Evolutionary conservation across 2,113 vertebrate genomes (phyloP), one percentile per base, ranked within the genome.

Genomic region (Pluvianellus socialis): DNA sequence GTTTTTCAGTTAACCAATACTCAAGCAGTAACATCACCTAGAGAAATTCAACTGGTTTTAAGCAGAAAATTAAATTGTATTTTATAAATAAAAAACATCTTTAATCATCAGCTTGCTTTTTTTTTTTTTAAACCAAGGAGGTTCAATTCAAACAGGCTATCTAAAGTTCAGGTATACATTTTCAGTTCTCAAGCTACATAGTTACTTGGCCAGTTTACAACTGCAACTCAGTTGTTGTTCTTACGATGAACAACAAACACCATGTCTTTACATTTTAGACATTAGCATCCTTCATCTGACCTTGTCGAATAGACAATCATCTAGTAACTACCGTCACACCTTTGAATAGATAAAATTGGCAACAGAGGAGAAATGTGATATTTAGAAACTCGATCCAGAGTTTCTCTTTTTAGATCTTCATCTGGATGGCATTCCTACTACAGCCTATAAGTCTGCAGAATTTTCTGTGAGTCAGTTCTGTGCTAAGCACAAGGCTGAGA

Each of bases 381-480:
- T 94, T 84, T 95, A 94, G 97, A 96, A 98, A 98, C 95, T 65
- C 5, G 97, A 98, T 96, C 97, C 94, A 79, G 63, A 77, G 96
- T 66, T 91, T 94, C 97, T 98, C 92, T 96, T 98, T 98, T 98
- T 98, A 98, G 98, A 97, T 73, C 91, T 97, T 91, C 98, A 89
- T 93, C 95, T 94, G 96, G 96, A 90, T 95, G 97, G 91, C 91
- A 94, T 80, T 96, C 96, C 96, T 97, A 81, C 96, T 89, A 96
- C 94, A 98, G 94, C 97, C 97, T 97, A 35, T 74, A 98, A 98
- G 95, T 84, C 94, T 95, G 88, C 74, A 97, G 97, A 97, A 98
- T 93, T 96, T 95, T 97, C 93, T 95, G 95, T 98, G 97, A 98
- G 98, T 98, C 96, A 95, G 89, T 95, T 94, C 65, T 75, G 80